phyloP scores from a whole-genome alignment of 2,113 vertebrate species.

The Aphelocoma coerulescens region DNA sequence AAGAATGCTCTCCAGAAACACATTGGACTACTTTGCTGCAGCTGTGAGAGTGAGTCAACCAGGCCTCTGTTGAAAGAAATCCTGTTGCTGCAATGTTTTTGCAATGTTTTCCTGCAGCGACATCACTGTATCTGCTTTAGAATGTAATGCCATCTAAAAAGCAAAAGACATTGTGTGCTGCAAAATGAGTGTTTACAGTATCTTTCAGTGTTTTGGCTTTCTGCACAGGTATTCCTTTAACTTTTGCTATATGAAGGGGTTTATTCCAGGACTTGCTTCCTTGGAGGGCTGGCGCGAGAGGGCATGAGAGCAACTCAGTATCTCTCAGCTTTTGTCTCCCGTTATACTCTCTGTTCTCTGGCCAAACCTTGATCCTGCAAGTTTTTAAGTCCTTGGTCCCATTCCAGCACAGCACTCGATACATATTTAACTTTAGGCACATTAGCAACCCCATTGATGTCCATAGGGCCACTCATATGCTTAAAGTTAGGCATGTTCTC shows the following conservation, averaged over 20 bases:
- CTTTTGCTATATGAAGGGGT: not conserved
- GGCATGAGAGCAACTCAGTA: not conserved
- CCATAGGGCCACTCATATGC: not conserved
- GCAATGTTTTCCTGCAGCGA: slow-evolving; percentile 44
- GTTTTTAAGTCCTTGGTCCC: slow-evolving; percentile 18
- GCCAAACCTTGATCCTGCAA: slow-evolving; percentile 47
- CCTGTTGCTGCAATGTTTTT: slow-evolving; percentile 6
- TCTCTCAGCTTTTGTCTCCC: not conserved
- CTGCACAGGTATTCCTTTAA: not conserved
- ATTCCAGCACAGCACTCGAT: not conserved
- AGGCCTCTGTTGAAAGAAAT: slow-evolving; percentile 41
- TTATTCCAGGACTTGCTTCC: not conserved
- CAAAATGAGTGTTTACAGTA: not conserved
- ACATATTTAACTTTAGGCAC: slow-evolving; percentile 21
- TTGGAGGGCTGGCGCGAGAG: not conserved
- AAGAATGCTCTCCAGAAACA: slow-evolving; percentile 57
- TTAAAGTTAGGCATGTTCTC: not conserved
- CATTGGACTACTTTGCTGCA: slow-evolving; percentile 58
- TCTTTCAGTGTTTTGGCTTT: not conserved
- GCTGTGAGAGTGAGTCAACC: slow-evolving; percentile 58
- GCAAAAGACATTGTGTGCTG: not conserved
- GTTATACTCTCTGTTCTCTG: slow-evolving; percentile 37
- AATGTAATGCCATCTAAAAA: not conserved
- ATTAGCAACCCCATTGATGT: slow-evolving; percentile 8
- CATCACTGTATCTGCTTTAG: slow-evolving; percentile 31